These are phyloP conservation scores for Sinotaia quadrata DNA, from an alignment of 2,888 invertebrate species.

Conservation along the genomic window DNA sequence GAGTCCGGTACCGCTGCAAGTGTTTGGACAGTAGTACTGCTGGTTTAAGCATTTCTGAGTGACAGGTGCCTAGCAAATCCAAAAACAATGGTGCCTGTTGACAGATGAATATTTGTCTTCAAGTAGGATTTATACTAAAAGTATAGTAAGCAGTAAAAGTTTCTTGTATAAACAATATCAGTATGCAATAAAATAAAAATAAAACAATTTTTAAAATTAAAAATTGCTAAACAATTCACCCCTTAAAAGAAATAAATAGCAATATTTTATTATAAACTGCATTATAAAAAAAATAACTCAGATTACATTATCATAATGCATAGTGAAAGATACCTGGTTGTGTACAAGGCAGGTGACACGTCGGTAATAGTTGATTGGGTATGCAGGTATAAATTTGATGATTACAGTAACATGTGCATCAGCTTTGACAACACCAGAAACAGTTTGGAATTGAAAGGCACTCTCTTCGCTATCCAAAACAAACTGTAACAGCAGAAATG, in stretches of 20 bases:
- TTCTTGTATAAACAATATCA: too few species aligned
- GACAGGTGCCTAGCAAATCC: slow-evolving; percentile 71
- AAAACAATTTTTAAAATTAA: too few species aligned
- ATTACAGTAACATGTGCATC: slow-evolving; percentile 57
- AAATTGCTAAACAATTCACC: too few species aligned
- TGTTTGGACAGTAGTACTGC: slow-evolving; percentile 66
- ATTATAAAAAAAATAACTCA: too few species aligned
- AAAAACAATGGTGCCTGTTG: slow-evolving; percentile 67
- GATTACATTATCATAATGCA: too few species aligned
- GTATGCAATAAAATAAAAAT: too few species aligned
- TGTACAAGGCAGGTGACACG: slow-evolving; percentile 67
- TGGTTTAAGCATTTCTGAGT: slow-evolving; percentile 68
- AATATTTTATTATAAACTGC: too few species aligned
- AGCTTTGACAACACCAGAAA: slow-evolving; percentile 58
- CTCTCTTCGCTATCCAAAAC: slow-evolving; percentile 68
- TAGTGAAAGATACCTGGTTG: too few species aligned
- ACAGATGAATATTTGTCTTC: slow-evolving; percentile 29
- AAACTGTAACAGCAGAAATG: slow-evolving; percentile 59
- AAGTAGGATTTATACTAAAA: too few species aligned
- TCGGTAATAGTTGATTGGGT: slow-evolving; percentile 67
- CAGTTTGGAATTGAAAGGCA: slow-evolving; percentile 66
- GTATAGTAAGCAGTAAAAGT: too few species aligned
- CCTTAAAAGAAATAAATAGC: too few species aligned
- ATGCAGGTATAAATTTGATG: slow-evolving; percentile 63
- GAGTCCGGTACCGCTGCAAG: slow-evolving; percentile 59